phyloP scores from a whole-genome alignment of 2,888 invertebrate species.

The Andrena chrysosceles region DNA sequence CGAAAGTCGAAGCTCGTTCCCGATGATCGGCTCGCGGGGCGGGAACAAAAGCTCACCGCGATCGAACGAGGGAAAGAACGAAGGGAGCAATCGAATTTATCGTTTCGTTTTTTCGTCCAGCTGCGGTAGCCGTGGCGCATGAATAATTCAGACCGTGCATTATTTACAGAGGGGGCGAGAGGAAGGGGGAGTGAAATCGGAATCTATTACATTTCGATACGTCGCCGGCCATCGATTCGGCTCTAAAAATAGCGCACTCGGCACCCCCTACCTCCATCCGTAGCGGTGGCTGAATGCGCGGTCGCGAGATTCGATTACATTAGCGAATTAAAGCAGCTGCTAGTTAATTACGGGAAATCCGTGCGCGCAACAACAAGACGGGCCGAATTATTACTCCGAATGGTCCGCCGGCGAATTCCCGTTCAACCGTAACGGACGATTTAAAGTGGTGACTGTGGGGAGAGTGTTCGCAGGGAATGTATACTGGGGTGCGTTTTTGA shows the following conservation, averaged over 20 bases:
- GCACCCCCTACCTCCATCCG: neutral
- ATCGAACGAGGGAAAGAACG: neutral
- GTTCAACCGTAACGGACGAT: neutral
- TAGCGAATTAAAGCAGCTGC: slow-evolving; percentile 38
- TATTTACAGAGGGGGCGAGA: slow-evolving; percentile 44
- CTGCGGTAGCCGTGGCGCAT: slow-evolving; percentile 4
- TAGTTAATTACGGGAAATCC: slow-evolving; percentile 35
- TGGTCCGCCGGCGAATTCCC: neutral
- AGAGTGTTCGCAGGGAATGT: neutral
- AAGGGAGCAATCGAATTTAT: slow-evolving; percentile 13
- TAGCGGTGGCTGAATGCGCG: slow-evolving; percentile 19
- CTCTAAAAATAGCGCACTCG: slow-evolving; percentile 39
- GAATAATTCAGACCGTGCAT: slow-evolving; percentile 57
- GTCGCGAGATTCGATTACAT: slow-evolving; percentile 32
- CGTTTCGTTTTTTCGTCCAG: slow-evolving; percentile 42
- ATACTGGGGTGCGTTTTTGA: neutral
- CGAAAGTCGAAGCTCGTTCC: no score
- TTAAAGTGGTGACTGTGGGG: neutral
- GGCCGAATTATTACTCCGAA: slow-evolving; percentile 25
- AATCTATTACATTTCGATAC: slow-evolving; percentile 55
- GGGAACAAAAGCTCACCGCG: neutral
- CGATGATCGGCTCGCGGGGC: neutral
- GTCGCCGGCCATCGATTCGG: slow-evolving; percentile 37
- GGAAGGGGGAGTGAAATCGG: slow-evolving; percentile 15
- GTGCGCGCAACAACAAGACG: slow-evolving; percentile 7